Percentiles rank a stretch among this genome's conserved stretches.
These are phyloP conservation scores for Frieseomelitta varia DNA, from an alignment of 1,140 invertebrate genomes.

Conservation along the genomic window DNA sequence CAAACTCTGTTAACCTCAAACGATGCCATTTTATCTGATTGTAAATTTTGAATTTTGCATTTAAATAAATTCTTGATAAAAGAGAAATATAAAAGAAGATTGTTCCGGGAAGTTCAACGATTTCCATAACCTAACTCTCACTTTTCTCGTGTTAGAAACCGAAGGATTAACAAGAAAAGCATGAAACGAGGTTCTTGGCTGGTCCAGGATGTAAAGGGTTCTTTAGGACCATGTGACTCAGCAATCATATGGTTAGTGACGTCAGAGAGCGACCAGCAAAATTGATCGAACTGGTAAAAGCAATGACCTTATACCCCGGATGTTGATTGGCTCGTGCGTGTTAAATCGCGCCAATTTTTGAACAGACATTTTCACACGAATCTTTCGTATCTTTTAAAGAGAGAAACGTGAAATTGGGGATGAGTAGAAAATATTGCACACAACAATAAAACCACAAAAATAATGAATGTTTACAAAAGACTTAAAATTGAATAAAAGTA, in stretches of 20 bases:
- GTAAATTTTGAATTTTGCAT: no score
- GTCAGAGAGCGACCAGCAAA: conserved; percentile 15
- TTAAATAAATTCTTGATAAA: neutral
- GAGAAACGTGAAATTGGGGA: conserved; percentile 2
- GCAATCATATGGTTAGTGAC: conserved; percentile 38
- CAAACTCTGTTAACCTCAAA: no score
- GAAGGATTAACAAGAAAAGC: neutral
- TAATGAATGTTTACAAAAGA: neutral
- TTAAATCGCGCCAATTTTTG: neutral
- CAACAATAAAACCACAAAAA: no score
- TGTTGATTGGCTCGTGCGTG: neutral
- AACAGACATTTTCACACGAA: neutral
- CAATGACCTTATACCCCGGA: conserved; percentile 11
- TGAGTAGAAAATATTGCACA: neutral
- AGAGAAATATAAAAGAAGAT: neutral
- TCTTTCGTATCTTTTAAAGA: neutral
- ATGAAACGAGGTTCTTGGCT: neutral
- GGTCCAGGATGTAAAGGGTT: conserved; percentile 13
- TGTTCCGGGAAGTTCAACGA: neutral
- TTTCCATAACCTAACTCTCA: neutral
- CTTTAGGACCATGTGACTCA: conserved; percentile 10
- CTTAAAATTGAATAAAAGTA: no score
- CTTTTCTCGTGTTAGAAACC: neutral
- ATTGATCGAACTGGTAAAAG: conserved; percentile 29
- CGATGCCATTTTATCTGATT: no score